These are phyloP conservation scores for Lasiommata megera DNA, from an alignment of 2,888 invertebrate genomes.

Conservation along the genomic window DNA sequence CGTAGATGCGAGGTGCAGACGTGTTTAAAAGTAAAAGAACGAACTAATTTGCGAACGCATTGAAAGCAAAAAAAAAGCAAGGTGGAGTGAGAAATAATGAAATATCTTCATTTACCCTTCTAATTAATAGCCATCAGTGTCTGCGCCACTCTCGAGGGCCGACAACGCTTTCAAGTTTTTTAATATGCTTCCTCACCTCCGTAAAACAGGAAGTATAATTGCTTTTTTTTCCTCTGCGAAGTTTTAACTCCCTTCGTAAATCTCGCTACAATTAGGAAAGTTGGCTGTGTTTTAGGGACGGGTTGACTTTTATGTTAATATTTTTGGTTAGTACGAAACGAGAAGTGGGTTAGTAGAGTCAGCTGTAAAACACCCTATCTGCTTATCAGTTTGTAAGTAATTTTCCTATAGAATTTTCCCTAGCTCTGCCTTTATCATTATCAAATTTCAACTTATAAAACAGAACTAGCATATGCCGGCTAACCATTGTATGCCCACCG, in stretches of 20 bases:
- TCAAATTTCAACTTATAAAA: too few relatives aligned
- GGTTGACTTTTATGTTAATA: slow-evolving; percentile 27
- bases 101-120: slow-evolving; percentile 77
- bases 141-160: slow-evolving; percentile 73
- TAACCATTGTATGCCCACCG: too few relatives aligned
- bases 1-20: neutral
- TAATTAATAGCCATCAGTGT: slow-evolving; percentile 81
- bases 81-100: slow-evolving; percentile 66
- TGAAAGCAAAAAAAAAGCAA: slow-evolving; percentile 34
- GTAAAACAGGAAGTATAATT: slow-evolving; percentile 75
- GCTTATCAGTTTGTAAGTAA: too few relatives aligned
- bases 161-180: slow-evolving; percentile 78
- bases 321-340: neutral
- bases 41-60: slow-evolving; percentile 5
- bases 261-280: slow-evolving; percentile 63
- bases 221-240: slow-evolving; percentile 68
- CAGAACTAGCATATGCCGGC: too few relatives aligned
- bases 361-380: too few relatives aligned
- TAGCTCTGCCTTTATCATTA: too few relatives aligned
- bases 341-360: neutral
- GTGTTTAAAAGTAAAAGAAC: neutral
- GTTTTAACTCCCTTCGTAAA: slow-evolving; percentile 58
- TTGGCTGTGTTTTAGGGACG: slow-evolving; percentile 33
- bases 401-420: too few relatives aligned
- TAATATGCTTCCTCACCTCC: slow-evolving; percentile 80